Evolutionary conservation across 2,797 vertebrate genomes (phyloP).

Genomic region (Picus viridis): DNA sequence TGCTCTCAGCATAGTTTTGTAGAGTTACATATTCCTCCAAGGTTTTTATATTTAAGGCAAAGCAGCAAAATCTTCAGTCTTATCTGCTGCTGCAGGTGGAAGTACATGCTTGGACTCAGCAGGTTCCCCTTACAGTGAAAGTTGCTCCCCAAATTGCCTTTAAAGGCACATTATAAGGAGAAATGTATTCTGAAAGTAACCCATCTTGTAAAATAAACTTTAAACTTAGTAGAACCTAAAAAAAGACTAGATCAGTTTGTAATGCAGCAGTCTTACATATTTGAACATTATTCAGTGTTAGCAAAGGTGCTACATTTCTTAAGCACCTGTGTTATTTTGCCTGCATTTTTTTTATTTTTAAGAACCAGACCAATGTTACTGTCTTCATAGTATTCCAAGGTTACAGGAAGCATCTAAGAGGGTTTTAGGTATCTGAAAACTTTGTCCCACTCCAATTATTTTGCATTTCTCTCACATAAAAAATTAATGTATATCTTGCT

Average conservation of each 20-base stretch:
- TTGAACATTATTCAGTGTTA: neutral
- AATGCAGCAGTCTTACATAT: neutral
- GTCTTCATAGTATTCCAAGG: neutral
- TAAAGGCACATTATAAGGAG: conserved; percentile 50
- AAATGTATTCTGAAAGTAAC: neutral
- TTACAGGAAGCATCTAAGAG: neutral
- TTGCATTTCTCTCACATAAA: neutral
- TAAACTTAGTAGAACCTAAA: neutral
- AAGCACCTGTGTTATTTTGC: neutral
- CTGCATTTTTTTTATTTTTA: neutral
- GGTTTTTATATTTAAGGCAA: neutral
- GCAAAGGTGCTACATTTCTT: accelerated
- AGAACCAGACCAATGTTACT: neutral
- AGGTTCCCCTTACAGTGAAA: conserved; percentile 53
- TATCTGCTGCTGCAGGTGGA: conserved; percentile 66
- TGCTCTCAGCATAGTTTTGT: conserved; percentile 37
- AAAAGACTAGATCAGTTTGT: neutral
- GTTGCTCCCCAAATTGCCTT: conserved; percentile 66
- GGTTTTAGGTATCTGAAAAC: neutral
- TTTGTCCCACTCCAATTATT: accelerated
- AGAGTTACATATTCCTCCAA: neutral
- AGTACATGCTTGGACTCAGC: conserved; percentile 55
- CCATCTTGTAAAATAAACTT: neutral
- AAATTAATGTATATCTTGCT: neutral
- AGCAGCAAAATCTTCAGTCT: conserved; percentile 65